phyloP scores from a whole-genome alignment of 2,797 vertebrate species.

The Discoglossus pictus region DNA sequence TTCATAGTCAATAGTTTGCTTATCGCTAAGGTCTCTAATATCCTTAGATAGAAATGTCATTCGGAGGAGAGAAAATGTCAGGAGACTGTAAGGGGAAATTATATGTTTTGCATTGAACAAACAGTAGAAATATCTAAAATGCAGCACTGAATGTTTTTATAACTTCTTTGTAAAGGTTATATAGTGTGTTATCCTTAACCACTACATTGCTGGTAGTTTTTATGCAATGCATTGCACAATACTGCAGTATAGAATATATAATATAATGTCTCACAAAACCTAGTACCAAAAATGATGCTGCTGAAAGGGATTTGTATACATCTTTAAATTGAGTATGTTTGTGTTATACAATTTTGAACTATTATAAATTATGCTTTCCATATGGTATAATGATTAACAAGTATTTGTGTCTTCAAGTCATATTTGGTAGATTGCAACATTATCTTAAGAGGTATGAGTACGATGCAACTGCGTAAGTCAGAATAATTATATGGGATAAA shows the following conservation, averaged over 20 bases:
- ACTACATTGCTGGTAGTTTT: not conserved
- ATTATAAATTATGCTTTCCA: conserved; percentile 27
- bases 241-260: conserved; percentile 6
- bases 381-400: conserved; percentile 31
- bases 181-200: not conserved
- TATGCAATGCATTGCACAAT: not conserved
- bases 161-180: too few species aligned
- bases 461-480: conserved; percentile 16
- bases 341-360: conserved; percentile 7
- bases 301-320: not conserved
- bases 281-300: not conserved
- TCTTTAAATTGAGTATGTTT: not conserved
- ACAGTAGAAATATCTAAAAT: conserved; percentile 2
- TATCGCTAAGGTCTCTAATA: conserved; percentile 30
- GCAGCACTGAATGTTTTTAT: not conserved
- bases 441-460: conserved; percentile 17
- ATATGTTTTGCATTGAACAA: conserved; percentile 22
- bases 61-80: conserved; percentile 33
- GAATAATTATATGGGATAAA: conserved; percentile 8
- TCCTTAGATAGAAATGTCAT: conserved; percentile 40
- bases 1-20: conserved; percentile 17
- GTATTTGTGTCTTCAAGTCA: conserved; percentile 40
- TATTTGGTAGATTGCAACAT: conserved; percentile 21
- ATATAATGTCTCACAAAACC: too few species aligned
- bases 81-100: conserved; percentile 17